These are phyloP conservation scores for Stegophylla sp. DNA, from an alignment of 2,888 invertebrate species.

Conservation along the genomic window DNA sequence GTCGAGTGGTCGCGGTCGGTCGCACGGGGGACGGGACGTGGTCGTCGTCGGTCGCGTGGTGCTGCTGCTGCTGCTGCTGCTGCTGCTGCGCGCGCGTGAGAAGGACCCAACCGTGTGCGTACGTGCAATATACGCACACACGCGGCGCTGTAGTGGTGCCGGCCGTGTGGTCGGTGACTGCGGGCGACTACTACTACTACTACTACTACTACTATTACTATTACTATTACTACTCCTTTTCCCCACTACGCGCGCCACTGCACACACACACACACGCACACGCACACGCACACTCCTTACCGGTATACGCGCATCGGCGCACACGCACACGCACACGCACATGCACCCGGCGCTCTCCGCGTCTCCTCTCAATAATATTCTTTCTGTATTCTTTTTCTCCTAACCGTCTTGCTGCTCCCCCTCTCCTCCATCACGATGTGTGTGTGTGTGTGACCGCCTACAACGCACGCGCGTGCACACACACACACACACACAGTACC, in stretches of 20 bases:
- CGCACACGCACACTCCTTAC: no score
- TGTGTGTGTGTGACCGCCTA: neutral
- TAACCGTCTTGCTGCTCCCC: no score
- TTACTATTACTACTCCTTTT: neutral
- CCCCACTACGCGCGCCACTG: neutral
- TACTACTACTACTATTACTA: slow-evolving; percentile 18
- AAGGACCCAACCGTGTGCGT: neutral
- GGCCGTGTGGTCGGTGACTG: slow-evolving; percentile 57
- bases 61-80: neutral
- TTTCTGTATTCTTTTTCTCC: no score
- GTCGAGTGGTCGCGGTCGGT: no score
- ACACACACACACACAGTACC: no score
- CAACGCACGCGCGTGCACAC: neutral
- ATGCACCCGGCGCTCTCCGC: no score
- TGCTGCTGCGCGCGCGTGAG: neutral
- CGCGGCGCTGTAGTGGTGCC: slow-evolving; percentile 46
- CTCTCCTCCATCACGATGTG: no score
- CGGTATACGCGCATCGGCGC: neutral
- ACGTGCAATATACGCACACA: slow-evolving; percentile 18
- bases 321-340: neutral
- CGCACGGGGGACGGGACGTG: no score
- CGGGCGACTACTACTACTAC: slow-evolving; percentile 40
- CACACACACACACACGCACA: neutral
- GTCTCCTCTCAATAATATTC: no score
- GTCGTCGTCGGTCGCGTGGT: neutral